A percentile compares a stretch with the other conserved stretches of the same genome.
Evolutionary conservation across 2,888 invertebrate genomes (phyloP).

Genomic region (Chaitophorus viminalis): DNA sequence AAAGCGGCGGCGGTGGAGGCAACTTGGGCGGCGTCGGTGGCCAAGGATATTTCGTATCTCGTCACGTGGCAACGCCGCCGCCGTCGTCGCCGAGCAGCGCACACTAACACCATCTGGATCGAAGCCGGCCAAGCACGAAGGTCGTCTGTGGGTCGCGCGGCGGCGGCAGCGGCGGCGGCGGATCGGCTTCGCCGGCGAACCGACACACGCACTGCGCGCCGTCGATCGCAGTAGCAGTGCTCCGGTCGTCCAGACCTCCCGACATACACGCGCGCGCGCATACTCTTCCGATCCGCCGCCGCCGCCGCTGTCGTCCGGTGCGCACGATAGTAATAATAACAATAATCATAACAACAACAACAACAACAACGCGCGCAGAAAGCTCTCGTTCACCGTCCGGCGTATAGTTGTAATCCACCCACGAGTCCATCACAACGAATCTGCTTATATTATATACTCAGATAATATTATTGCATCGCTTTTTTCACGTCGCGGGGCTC

Average conservation of each 20-base stretch:
- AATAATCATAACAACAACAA: not conserved
- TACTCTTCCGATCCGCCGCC: conserved; percentile 21
- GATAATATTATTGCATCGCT: too few species aligned
- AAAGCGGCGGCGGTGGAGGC: conserved; percentile 42
- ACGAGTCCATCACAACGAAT: too few species aligned
- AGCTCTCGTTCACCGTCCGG: too few species aligned
- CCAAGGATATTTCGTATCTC: conserved; percentile 53
- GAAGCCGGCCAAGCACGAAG: conserved; percentile 62
- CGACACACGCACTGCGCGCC: conserved; percentile 42
- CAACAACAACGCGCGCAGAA: conserved; percentile 12
- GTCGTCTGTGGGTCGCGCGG: conserved; percentile 62
- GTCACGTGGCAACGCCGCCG: conserved; percentile 61
- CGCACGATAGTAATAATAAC: conserved; percentile 26
- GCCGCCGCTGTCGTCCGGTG: conserved; percentile 18
- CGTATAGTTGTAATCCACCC: too few species aligned
- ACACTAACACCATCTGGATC: conserved; percentile 61
- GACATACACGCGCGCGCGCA: conserved; percentile 40
- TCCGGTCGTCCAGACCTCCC: conserved; percentile 52
- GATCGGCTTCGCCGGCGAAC: conserved; percentile 23
- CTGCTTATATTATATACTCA: too few species aligned
- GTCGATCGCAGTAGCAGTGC: conserved; percentile 53
- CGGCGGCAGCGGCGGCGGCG: conserved; percentile 14
- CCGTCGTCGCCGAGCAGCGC: conserved; percentile 23
- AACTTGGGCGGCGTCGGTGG: conserved; percentile 55
- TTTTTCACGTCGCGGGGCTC: too few species aligned